Evolutionary conservation across 1,140 invertebrate genomes (phyloP), one percentile per base, ranked within the genome.

Genomic region (Streblospio benedicti): DNA sequence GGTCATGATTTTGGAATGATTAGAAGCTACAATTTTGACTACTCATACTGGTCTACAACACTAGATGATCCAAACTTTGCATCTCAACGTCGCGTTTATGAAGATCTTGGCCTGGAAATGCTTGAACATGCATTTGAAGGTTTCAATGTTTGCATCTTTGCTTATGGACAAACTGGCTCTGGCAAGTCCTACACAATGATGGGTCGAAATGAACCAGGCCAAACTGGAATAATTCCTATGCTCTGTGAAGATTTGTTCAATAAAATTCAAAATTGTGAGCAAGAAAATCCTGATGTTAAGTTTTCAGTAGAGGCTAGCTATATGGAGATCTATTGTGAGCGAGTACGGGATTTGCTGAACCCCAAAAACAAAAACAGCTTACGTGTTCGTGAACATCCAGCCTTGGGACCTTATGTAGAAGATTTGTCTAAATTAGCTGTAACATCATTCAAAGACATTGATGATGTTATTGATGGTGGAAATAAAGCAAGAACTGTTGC

Each of bases 111-210:
- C 18, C 90, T 96, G 77, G 95, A 99, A 80, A 98, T 99, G 94
- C 80, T 99, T 57, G 86, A 94, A 65, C 95, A 98, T 79, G 91
- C 95, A 53, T 98, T 99, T 77, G 92, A 98, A 81, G 96, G 83
- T 16, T 99, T 99, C 81, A 99, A 99, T 77, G 95, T 99, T 53
- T 99, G 97, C 79, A 99, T 99, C 76, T 99, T 99, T 80, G 97
- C 97, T 2, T 99, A 99, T 78, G 97, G 97, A 2, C 97, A 99
- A 81, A 99, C 97, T 4, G 97, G 97, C 35, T 90, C 96, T 55
- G 97, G 97, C 18, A 99, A 99, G 80, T 95, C 91, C 4, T 99
- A 97, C 75, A 98, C 95, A 2, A 99, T 99, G 97, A 99, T 99
- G 97, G 97, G 97, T 2, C 89, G 90, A 67, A 80, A 92, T 68